A percentile compares a stretch with the other conserved stretches of the same genome.
Evolutionary conservation across 2,888 invertebrate genomes (phyloP).

Genomic region (Lapara coniferarum): DNA sequence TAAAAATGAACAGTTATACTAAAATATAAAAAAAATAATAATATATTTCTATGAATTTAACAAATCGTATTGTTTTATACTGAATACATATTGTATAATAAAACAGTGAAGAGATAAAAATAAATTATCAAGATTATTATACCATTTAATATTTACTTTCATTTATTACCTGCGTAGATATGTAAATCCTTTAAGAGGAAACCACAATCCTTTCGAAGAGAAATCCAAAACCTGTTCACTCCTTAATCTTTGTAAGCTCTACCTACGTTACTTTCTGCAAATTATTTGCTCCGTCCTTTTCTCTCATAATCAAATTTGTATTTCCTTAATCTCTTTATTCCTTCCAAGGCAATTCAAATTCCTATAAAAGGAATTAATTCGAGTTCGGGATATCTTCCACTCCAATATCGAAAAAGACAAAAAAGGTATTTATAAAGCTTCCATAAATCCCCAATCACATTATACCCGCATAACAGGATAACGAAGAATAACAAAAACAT

Average conservation of each 20-base stretch:
- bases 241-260: no score
- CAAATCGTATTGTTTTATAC: conserved; percentile 84
- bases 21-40: conserved; percentile 61
- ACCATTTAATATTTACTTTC: conserved; percentile 72
- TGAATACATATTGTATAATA: conserved; percentile 81
- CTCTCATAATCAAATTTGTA: no score
- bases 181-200: conserved; percentile 1
- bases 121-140: conserved; percentile 83
- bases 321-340: no score
- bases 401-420: no score
- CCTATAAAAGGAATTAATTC: no score
- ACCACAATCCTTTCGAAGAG: not conserved
- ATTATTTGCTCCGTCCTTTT: not conserved
- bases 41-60: conserved; percentile 84
- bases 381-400: no score
- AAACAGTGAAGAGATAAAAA: conserved; percentile 71
- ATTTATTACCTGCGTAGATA: conserved; percentile 44
- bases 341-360: no score
- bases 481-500: no score
- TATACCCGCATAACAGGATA: no score
- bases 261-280: no score
- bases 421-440: no score
- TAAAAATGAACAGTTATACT: conserved; percentile 80
- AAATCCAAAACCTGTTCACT: not conserved
- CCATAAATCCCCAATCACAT: no score